Conservation (phyloP, 2,113 vertebrate genomes). For the Rhinopithecus roxellana region DNA sequence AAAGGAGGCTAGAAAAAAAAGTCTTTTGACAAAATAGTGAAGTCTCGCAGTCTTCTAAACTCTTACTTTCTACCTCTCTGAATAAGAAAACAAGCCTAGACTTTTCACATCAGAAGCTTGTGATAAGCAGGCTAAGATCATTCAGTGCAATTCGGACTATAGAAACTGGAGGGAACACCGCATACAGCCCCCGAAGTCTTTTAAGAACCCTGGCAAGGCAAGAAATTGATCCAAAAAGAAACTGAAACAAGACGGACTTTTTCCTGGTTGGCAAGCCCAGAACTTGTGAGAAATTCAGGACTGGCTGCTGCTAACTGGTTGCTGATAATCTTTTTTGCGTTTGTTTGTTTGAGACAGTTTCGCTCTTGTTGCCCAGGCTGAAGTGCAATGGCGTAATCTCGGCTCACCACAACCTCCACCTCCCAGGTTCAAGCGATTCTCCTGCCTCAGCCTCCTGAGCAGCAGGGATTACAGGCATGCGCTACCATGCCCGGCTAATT, state of each 20-base stretch:
- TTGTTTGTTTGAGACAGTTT: background rate
- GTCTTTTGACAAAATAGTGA: background rate
- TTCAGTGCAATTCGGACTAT: background rate
- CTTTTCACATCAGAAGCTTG: background rate
- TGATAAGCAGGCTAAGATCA: background rate
- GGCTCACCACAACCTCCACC: background rate
- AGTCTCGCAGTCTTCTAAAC: background rate
- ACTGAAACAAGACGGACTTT: background rate
- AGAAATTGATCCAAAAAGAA: background rate
- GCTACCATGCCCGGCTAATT: background rate
- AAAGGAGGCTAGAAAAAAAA: slow-evolving; percentile 21
- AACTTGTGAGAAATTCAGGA: background rate
- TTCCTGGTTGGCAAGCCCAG: slow-evolving; percentile 4
- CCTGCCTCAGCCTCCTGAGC: background rate
- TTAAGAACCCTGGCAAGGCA: background rate
- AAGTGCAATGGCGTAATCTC: background rate
- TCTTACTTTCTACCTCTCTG: background rate
- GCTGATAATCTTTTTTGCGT: background rate
- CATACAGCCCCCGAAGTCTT: background rate
- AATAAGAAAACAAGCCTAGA: slow-evolving; percentile 8
- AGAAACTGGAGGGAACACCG: background rate
- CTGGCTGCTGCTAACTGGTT: background rate
- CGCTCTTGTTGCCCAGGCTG: background rate
- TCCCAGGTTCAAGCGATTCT: background rate
- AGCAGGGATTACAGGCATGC: background rate